These are phyloP conservation scores for Mus spicilegus DNA, from an alignment of 2,113 vertebrate genomes.

Conservation along the genomic window DNA sequence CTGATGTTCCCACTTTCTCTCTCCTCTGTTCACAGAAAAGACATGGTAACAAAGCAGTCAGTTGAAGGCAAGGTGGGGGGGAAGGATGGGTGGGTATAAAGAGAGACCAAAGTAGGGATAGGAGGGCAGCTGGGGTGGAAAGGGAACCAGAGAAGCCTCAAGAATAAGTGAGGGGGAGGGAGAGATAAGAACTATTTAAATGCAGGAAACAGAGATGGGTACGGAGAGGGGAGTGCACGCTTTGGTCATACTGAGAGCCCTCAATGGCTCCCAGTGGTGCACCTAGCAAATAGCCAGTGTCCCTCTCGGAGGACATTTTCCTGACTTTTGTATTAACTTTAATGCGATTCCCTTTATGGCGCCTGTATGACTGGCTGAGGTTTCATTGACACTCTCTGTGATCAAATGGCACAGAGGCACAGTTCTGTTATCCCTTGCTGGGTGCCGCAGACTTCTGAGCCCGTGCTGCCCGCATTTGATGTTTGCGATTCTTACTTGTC, in stretches of 20 bases:
- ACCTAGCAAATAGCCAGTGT: conserved; percentile 49
- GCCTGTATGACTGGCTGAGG: conserved; percentile 28
- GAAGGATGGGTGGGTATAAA: too few species aligned
- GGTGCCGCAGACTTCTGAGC: conserved; percentile 70
- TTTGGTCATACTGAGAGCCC: neutral
- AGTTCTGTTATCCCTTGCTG: conserved; percentile 4
- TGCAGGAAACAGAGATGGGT: neutral
- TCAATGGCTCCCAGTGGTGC: neutral
- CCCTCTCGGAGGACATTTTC: conserved; percentile 51
- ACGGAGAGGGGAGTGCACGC: neutral
- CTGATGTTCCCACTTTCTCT: neutral
- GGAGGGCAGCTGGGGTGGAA: neutral
- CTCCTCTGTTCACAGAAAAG: neutral
- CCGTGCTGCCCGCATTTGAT: conserved; percentile 62
- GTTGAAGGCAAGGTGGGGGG: neutral
- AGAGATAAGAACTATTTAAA: conserved; percentile 24
- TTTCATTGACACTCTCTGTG: conserved; percentile 59
- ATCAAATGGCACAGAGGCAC: conserved; percentile 64
- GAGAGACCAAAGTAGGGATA: neutral
- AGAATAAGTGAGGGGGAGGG: neutral
- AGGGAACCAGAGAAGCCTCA: conserved; percentile 3
- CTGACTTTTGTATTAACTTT: conserved; percentile 79
- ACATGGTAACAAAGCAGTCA: neutral
- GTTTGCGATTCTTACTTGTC: conserved; percentile 56
- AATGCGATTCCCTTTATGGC: conserved; percentile 77